Conservation (phyloP, 2,113 vertebrate species). For the Pampusana beccarii region DNA sequence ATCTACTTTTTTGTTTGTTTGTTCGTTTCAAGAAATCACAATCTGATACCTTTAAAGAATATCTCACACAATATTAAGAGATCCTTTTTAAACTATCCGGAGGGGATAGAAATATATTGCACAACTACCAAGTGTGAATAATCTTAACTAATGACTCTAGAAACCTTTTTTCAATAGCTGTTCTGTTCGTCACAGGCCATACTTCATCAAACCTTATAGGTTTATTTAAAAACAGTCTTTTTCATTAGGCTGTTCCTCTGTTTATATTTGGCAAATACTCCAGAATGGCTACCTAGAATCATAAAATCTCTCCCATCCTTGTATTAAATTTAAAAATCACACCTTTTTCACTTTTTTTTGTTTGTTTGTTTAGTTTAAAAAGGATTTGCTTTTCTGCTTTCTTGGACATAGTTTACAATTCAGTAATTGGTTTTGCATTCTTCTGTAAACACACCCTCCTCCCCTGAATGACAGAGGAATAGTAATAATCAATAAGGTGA, state of each 20-base stretch:
- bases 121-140: neutral
- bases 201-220: neutral
- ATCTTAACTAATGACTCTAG: neutral
- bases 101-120: neutral
- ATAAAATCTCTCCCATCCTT: neutral
- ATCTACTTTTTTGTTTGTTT: neutral
- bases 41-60: neutral
- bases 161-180: neutral
- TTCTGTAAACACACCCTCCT: neutral
- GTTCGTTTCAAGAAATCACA: neutral
- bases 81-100: neutral
- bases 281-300: rapidly evolving
- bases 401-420: neutral
- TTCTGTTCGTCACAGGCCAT: neutral
- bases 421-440: neutral
- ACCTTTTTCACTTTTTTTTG: neutral
- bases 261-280: neutral
- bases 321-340: neutral
- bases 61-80: neutral
- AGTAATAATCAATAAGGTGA: neutral
- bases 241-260: neutral
- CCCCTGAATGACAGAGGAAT: neutral
- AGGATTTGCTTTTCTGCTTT: neutral
- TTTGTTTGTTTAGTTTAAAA: neutral
- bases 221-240: neutral